A percentile compares a stretch with the other conserved stretches of the same genome.
phyloP scores from a whole-genome alignment of 2,113 vertebrate species.

The Paramisgurnus dabryanus region DNA sequence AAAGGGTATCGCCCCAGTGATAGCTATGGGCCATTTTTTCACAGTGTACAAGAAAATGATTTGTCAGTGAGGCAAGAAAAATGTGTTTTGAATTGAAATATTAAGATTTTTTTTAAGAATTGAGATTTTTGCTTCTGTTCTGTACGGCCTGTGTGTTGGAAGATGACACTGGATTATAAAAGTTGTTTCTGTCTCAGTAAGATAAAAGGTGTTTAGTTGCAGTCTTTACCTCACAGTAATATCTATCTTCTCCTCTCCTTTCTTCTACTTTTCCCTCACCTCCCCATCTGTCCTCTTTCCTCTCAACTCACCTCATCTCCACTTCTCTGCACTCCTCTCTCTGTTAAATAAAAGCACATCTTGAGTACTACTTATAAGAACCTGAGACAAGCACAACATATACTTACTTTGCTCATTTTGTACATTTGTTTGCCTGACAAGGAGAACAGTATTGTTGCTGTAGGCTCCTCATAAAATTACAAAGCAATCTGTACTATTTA shows the following conservation, averaged over 20 bases:
- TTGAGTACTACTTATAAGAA: not conserved
- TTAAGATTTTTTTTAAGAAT: too few species aligned
- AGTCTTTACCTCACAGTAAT: not conserved
- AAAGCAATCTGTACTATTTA: constrained; percentile 9
- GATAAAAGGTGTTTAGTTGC: constrained; percentile 8
- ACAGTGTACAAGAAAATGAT: too few species aligned
- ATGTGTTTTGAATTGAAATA: too few species aligned
- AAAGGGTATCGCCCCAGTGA: too few species aligned
- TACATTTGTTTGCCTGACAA: not conserved
- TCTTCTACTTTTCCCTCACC: not conserved
- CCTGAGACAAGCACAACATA: not conserved
- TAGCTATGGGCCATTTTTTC: too few species aligned
- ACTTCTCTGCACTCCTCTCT: not conserved
- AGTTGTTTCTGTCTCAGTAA: not conserved
- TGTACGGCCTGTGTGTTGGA: not conserved
- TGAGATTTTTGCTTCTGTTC: not conserved
- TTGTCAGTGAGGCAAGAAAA: too few species aligned
- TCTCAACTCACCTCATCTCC: not conserved
- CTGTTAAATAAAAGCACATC: not conserved
- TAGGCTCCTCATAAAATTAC: constrained; percentile 20
- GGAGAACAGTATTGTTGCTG: constrained; percentile 6
- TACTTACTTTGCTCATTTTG: constrained; percentile 1
- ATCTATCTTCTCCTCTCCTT: not conserved
- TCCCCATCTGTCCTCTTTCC: not conserved
- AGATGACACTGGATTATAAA: not conserved